Conservation (phyloP, 2,888 invertebrate genomes). For the Orthosia gothica region DNA sequence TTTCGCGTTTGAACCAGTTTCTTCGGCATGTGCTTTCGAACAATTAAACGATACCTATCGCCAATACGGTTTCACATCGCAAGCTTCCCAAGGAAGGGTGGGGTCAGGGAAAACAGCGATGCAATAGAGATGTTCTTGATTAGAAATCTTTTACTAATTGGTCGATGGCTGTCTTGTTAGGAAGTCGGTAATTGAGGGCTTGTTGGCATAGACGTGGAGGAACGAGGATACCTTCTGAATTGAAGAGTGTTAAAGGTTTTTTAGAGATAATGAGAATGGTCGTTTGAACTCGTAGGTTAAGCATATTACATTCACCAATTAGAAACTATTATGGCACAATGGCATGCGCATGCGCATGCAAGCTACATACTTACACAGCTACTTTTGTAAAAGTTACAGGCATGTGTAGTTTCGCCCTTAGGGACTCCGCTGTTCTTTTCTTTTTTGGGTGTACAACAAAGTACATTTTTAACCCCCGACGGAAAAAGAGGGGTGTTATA, state of each 20-base stretch:
- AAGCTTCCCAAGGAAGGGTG: slow-evolving; percentile 69
- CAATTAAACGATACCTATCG: slow-evolving; percentile 82
- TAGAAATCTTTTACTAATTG: slow-evolving; percentile 64
- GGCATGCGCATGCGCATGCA: too few relatives aligned
- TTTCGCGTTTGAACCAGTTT: slow-evolving; percentile 54
- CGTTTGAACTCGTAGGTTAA: too few relatives aligned
- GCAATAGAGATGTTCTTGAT: slow-evolving; percentile 56
- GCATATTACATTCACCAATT: neutral
- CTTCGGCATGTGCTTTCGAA: slow-evolving; percentile 84
- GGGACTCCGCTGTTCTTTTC: too few relatives aligned
- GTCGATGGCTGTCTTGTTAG: slow-evolving; percentile 51
- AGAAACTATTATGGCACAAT: too few relatives aligned
- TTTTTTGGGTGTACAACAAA: too few relatives aligned
- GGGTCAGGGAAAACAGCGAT: slow-evolving; percentile 57
- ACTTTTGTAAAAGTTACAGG: too few relatives aligned
- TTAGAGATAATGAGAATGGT: neutral
- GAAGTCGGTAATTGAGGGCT: slow-evolving; percentile 39
- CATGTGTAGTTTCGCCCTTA: too few relatives aligned
- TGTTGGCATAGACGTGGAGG: neutral
- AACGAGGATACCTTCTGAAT: neutral
- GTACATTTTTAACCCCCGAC: too few relatives aligned
- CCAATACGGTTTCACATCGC: slow-evolving; percentile 66
- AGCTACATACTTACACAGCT: too few relatives aligned
- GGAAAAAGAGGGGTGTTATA: too few relatives aligned
- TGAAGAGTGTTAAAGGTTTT: neutral